Conservation (phyloP, 2,888 invertebrate genomes). For the Apamea crenata region DNA sequence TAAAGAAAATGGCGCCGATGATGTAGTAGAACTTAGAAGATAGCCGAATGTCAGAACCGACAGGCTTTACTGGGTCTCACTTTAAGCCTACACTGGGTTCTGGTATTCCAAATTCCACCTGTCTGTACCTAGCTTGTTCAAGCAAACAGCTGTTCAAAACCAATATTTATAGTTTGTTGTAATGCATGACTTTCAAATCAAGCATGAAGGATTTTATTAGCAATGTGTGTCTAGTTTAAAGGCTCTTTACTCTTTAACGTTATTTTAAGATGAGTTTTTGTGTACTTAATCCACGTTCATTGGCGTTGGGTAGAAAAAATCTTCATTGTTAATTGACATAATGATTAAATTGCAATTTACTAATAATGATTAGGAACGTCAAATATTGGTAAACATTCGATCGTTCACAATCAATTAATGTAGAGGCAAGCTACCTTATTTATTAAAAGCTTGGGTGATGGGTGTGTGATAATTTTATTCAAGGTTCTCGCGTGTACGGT, state of each 20-base stretch:
- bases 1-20: conserved; percentile 75
- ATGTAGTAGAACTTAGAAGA: conserved; percentile 59
- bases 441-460: conserved; percentile 69
- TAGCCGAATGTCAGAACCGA: conserved; percentile 62
- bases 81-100: conserved; percentile 14
- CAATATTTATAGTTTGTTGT: conserved; percentile 48
- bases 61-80: conserved; percentile 22
- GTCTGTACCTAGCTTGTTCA: conserved; percentile 20
- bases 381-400: conserved; percentile 45
- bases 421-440: conserved; percentile 56
- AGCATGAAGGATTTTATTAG: conserved; percentile 61
- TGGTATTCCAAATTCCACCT: conserved; percentile 7
- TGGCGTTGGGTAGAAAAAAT: conserved; percentile 8
- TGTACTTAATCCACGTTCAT: conserved; percentile 22
- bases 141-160: conserved; percentile 53
- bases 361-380: conserved; percentile 16
- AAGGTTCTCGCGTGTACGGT: conserved; percentile 68
- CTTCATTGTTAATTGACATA: conserved; percentile 23
- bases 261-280: conserved; percentile 27
- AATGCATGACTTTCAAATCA: conserved; percentile 62
- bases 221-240: conserved; percentile 35
- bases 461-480: conserved; percentile 73
- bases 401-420: conserved; percentile 35
- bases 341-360: conserved; percentile 25
- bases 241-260: conserved; percentile 19